Conservation (phyloP, 2,113 vertebrate genomes). For the Sciurus niger region DNA sequence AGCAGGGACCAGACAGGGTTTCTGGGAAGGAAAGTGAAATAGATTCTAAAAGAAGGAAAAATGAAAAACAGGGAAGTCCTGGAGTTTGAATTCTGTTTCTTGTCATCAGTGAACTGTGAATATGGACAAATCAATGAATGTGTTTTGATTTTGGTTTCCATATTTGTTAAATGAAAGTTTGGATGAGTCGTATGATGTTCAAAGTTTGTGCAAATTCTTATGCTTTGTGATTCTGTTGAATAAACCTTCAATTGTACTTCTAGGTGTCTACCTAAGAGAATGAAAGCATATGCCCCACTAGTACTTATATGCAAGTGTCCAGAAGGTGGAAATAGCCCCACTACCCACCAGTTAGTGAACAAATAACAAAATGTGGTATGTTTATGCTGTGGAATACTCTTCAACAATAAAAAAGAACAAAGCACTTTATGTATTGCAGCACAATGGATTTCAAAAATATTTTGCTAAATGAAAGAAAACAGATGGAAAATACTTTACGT, state of each 20-base stretch:
- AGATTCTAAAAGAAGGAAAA: not conserved
- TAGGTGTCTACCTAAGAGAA: not conserved
- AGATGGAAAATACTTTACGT: not conserved
- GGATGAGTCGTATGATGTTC: not conserved
- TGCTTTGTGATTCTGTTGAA: not conserved
- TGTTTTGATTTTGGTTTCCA: slow-evolving; percentile 45
- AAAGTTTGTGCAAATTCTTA: not conserved
- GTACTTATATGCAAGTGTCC: not conserved
- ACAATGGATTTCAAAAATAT: not conserved
- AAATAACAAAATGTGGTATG: not conserved
- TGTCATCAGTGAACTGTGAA: not conserved
- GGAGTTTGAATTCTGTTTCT: slow-evolving; percentile 22
- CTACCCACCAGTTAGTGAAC: not conserved
- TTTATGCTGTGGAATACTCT: not conserved
- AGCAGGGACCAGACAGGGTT: not conserved
- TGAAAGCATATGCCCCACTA: not conserved
- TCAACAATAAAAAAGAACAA: slow-evolving; percentile 28
- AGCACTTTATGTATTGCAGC: not conserved
- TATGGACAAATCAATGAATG: not conserved
- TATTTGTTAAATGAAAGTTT: slow-evolving; percentile 24
- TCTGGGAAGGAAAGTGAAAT: not conserved
- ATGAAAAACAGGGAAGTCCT: not conserved
- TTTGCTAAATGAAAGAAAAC: not conserved
- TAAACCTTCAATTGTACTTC: not conserved
- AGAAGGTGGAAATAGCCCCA: not conserved